Percentiles rank a stretch among this genome's conserved stretches.
phyloP scores from a whole-genome alignment of 2,797 vertebrate genomes.

The Rhinichthys osculus region DNA sequence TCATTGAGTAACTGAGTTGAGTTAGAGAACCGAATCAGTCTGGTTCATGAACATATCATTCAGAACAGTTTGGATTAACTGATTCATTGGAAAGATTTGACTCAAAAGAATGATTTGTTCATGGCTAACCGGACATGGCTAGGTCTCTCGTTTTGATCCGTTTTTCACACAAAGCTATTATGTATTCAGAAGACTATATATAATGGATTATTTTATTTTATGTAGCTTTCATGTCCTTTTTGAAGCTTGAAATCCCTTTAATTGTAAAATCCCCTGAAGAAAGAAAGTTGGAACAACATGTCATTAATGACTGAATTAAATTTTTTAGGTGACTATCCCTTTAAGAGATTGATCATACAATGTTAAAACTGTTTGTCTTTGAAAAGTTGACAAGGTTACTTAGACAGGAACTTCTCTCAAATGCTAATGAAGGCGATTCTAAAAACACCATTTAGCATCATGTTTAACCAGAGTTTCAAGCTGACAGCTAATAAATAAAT shows the following conservation, averaged over 20 bases:
- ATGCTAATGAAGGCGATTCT: not conserved
- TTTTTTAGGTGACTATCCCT: not conserved
- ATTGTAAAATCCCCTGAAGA: too few relatives aligned
- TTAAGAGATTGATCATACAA: not conserved
- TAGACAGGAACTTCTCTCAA: not conserved
- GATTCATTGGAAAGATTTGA: not conserved
- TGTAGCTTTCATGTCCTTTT: too few relatives aligned
- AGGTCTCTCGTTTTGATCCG: too few relatives aligned
- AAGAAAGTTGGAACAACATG: not conserved
- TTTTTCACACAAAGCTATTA: too few relatives aligned
- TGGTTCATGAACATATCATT: too few relatives aligned
- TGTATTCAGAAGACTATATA: too few relatives aligned
- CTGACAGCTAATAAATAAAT: not conserved
- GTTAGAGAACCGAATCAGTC: too few relatives aligned
- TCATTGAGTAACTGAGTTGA: not conserved
- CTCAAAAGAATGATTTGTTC: not conserved
- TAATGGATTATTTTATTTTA: too few relatives aligned
- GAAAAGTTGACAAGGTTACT: not conserved
- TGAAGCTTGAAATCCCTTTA: too few relatives aligned
- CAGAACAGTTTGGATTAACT: too few relatives aligned
- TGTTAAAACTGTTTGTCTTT: too few relatives aligned
- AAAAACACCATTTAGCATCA: not conserved
- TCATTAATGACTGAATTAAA: too few relatives aligned
- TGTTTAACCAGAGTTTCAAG: not conserved
- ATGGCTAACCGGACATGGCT: not conserved